Evolutionary conservation across 2,113 vertebrate genomes (phyloP).

Genomic region (Telmatochromis bifrenatus): DNA sequence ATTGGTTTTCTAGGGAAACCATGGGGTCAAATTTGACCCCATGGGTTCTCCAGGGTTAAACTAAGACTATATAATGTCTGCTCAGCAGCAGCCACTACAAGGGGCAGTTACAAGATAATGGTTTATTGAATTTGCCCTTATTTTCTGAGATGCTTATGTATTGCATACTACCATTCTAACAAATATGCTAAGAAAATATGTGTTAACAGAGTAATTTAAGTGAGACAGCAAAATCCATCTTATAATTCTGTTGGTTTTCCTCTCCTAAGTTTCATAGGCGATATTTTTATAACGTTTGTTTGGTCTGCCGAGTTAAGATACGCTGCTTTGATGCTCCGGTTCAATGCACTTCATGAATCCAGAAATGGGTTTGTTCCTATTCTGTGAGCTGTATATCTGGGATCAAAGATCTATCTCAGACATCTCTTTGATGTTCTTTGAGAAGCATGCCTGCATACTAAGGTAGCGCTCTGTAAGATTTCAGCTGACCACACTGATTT

Average conservation of each 20-base stretch:
- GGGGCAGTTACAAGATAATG: not conserved
- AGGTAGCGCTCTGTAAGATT: constrained; percentile 24
- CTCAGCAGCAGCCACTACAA: not conserved
- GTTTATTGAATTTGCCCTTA: not conserved
- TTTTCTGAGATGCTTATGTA: not conserved
- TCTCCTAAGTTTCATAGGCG: not conserved
- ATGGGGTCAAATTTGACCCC: too few species aligned
- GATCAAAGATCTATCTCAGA: constrained; percentile 34
- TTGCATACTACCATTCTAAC: not conserved
- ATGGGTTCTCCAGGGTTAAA: not conserved
- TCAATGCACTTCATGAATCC: constrained; percentile 4
- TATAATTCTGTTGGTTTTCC: not conserved
- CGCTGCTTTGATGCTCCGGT: not conserved
- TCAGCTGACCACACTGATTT: constrained; percentile 30
- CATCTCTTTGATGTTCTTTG: constrained; percentile 57
- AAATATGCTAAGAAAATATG: not conserved
- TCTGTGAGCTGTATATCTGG: not conserved
- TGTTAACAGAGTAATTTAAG: not conserved
- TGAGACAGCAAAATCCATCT: not conserved
- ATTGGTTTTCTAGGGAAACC: too few species aligned
- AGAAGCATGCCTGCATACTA: constrained; percentile 45
- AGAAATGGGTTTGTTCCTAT: not conserved
- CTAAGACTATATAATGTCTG: not conserved
- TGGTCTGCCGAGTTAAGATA: not conserved
- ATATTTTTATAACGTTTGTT: constrained; percentile 2